These are phyloP conservation scores for Euborellia annulipes DNA, from an alignment of 1,140 invertebrate species.

Conservation along the genomic window DNA sequence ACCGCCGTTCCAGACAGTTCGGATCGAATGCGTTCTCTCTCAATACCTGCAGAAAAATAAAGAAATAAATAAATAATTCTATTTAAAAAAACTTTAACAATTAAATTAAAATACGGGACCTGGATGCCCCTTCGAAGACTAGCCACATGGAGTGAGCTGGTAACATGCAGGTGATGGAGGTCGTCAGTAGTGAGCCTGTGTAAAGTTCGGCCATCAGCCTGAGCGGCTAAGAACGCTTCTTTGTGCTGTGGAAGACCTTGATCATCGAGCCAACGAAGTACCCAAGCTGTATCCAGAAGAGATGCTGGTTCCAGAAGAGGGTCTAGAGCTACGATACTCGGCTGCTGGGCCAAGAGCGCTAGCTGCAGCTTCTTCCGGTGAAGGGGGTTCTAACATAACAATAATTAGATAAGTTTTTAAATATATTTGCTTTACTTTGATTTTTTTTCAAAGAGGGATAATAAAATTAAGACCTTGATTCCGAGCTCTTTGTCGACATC, in stretches of 20 bases:
- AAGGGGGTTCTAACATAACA: conserved; percentile 48
- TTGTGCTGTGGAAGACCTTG: conserved; percentile 89
- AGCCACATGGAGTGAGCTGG: conserved; percentile 75
- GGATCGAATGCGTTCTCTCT: conserved; percentile 81
- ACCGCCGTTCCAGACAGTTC: conserved; percentile 70
- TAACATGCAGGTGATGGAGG: conserved; percentile 64
- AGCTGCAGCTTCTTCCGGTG: conserved; percentile 85
- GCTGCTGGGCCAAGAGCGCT: conserved; percentile 44
- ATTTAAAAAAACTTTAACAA: too few relatives aligned
- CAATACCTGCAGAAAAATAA: conserved; percentile 48
- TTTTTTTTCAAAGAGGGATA: not conserved
- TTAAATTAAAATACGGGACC: conserved; percentile 25
- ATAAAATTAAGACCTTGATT: conserved; percentile 35
- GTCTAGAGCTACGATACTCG: conserved; percentile 31
- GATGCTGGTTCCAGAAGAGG: conserved; percentile 34
- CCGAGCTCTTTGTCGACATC: conserved; percentile 84
- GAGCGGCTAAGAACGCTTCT: conserved; percentile 75
- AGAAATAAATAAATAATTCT: not conserved
- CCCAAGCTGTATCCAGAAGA: conserved; percentile 57
- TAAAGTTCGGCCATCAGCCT: conserved; percentile 82
- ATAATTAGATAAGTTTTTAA: conserved; percentile 3
- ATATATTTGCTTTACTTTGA: not conserved
- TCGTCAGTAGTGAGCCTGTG: conserved; percentile 86
- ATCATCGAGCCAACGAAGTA: conserved; percentile 57
- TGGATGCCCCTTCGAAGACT: conserved; percentile 72